phyloP scores from a whole-genome alignment of 1,140 invertebrate genomes.

The Lutraria rhynchaena region DNA sequence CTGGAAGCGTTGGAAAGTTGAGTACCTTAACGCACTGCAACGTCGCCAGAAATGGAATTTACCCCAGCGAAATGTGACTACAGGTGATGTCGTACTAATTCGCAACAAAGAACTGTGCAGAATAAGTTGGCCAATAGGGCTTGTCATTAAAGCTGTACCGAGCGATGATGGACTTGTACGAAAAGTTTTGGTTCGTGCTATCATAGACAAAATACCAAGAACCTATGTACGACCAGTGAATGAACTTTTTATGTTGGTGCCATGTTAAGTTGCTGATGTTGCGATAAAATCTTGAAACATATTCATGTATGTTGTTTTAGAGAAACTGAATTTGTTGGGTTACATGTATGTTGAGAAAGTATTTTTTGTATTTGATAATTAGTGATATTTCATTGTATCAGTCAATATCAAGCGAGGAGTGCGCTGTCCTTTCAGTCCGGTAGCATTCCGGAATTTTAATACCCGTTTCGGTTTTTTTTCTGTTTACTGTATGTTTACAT shows the following conservation, averaged over 20 bases:
- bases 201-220: neutral
- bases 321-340: no score
- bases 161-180: constrained; percentile 1
- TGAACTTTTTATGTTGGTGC: neutral
- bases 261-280: no score
- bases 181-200: neutral
- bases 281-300: no score
- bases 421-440: no score
- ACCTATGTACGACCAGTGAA: neutral
- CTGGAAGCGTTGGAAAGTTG: constrained; percentile 23
- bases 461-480: no score
- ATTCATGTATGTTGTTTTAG: no score
- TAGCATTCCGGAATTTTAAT: no score
- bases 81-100: constrained; percentile 7
- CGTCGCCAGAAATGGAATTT: constrained; percentile 1
- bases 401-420: no score
- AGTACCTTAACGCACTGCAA: constrained; percentile 37
- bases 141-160: neutral
- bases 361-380: no score
- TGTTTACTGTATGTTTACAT: no score
- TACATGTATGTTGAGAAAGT: no score
- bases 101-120: neutral
- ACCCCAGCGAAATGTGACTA: neutral
- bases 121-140: constrained; percentile 1
- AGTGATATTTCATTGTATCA: no score